Evolutionary conservation across 2,888 invertebrate species (phyloP), one percentile per base, ranked within the genome.

Genomic region (Pyralis farinalis): DNA sequence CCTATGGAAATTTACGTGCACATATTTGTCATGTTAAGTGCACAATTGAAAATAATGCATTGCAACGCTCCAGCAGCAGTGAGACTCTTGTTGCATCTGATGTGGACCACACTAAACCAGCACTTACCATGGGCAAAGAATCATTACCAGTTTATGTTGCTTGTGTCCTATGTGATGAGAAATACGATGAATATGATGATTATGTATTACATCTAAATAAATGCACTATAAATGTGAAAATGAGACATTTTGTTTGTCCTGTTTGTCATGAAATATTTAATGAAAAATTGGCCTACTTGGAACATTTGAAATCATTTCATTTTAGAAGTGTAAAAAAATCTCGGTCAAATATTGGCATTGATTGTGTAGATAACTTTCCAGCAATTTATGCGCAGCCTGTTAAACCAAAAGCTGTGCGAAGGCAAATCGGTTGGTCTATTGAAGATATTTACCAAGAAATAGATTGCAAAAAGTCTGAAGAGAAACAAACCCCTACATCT

Each of bases 401-500:
- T 35, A 76, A 69, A 53, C 80, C 84, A 1, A 86, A 79, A 56
- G 54, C 77, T 20, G 86, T 85, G 6, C 68, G 87, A 12, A 71
- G 87, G 21, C 85, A 87, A 64, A 88, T 88, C 61, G 87, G 86
- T 72, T 88, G 87, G 87, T 88, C 87, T 44, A 63, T 83, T 62
- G 87, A 87, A 58, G 87, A 88, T 58, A 88, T 88, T 53, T 88
- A 88, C 55, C 87, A 88, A 64, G 87, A 88, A 58, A 87, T 88
- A 65, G 86, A 85, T 47, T 86, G 82, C 62, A 83, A 76, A 63
- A 79, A 71, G 50, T 57, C 76, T 51, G 82, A 85, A 51, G 76
- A 77, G 8, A 78, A 81, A 53, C 68, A 71, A 47, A 78, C 82
- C 30, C 76, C 84, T 12, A 73, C 73, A 33, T 72, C 85, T n/a